Base-by-base conservation (phyloP, 2,888 invertebrate genomes). In the Epinotia brunnichana region DNA sequence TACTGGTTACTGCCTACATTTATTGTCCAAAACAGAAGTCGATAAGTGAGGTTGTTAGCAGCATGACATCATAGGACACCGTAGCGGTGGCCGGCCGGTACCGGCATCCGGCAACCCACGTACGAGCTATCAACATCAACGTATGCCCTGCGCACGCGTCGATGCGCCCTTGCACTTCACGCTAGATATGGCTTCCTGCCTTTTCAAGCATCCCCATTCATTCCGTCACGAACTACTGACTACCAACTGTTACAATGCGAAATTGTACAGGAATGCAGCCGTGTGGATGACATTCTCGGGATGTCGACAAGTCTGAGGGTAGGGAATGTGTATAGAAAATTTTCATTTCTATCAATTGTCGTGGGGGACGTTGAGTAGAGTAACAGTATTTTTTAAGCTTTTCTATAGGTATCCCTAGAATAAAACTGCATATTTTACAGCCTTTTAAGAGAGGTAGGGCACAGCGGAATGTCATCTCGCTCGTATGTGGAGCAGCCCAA, bases 131-230 rank as follows among this genome's bases (percentile, higher is more conserved):
- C 59, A 41, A 21, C 70, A 68, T 63, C 68, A 44, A 60, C 61
- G 67, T 68, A 62, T 68, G 57, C 44, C 17, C 57, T 63, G 64
- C 71, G 76, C 77, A 80, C 79, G 77, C 79, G 77, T 74, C 78
- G 79, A 79, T 82, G 81, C 83, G 85, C 89, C 89, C 88, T 88
- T 87, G 89, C 87, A 86, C 86, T 87, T 87, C 73, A 76, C 82
- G 77, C 75, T 76, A 78, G 66, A 74, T 75, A 81, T 76, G 78
- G 79, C 84, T 89, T 89, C 89, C 89, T 88, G 89, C 77, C 84
- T 81, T 84, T 89, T 87, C 82, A 87, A 77, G 77, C 81, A 80
- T 83, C 86, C 87, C 84, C 82, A 89, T 89, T 88, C 84, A 88
- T 79, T 74, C 77, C 76, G 87, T 87, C 88, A 88, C 87, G 88